phyloP scores from a whole-genome alignment of 2,888 invertebrate species.

The Matsumyia berberina region DNA sequence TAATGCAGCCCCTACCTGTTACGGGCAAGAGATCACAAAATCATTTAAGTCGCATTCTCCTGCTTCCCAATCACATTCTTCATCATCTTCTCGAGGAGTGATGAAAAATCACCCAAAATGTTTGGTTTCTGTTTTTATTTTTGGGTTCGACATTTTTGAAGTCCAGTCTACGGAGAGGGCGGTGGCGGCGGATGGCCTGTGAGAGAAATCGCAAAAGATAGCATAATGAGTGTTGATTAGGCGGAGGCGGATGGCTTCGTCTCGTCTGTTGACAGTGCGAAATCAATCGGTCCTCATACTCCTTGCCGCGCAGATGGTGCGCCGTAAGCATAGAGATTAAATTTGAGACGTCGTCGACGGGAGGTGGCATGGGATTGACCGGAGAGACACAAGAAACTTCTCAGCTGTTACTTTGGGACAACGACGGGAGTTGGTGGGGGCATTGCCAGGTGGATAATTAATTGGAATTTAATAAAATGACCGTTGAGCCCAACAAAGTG shows the following conservation, averaged over 20 bases:
- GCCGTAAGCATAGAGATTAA: background rate
- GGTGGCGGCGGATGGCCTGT: background rate
- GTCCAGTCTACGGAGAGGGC: background rate
- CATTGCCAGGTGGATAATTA: constrained; percentile 42
- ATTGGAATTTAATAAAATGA: constrained; percentile 35
- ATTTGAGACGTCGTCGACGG: background rate
- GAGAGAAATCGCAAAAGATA: constrained; percentile 29
- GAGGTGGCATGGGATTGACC: background rate
- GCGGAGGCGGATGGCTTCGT: constrained; percentile 3
- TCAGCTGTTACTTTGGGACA: background rate
- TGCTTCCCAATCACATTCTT: constrained; percentile 37
- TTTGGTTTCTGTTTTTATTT: constrained; percentile 16
- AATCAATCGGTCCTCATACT: background rate
- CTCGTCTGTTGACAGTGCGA: constrained; percentile 3
- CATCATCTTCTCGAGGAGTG: constrained; percentile 21
- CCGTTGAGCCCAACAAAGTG: background rate
- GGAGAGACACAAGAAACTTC: background rate
- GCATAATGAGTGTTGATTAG: constrained; percentile 57
- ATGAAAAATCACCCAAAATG: constrained; percentile 40
- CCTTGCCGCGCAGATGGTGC: background rate
- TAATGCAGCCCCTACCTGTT: constrained; percentile 16
- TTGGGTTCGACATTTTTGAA: constrained; percentile 6
- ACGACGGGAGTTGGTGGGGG: background rate
- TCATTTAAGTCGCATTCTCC: constrained; percentile 24
- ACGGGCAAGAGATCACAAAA: constrained; percentile 24